Evolutionary conservation across 2,888 invertebrate genomes (phyloP), one percentile per base, ranked within the genome.

Genomic region (Cloeon dipterum): DNA sequence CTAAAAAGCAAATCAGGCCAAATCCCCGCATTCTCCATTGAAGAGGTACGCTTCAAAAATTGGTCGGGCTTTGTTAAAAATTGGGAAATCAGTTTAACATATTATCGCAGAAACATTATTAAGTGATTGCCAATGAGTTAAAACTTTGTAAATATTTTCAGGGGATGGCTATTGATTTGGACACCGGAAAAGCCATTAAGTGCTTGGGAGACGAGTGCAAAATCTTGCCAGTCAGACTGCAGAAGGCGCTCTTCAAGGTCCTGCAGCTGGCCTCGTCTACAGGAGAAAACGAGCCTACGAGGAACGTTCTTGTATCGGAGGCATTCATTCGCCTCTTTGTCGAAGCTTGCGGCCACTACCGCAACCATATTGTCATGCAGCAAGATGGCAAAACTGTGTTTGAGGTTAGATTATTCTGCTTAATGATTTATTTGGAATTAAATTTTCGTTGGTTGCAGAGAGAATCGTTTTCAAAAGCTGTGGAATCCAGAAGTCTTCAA

Each of bases 311-410:
- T 54, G 69, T 82, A 13, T 72, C 75, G 1, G 82, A 85, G 50
- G 75, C 79, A 0, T 81, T 85, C 47, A 54, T 78, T 19, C 58
- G 78, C 39, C 70, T 79, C 48, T 85, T 83, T 50, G 72, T 82
- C 2, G 74, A 78, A 46, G 65, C 74, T 5, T 54, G 79, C 42
- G 77, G 76, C 1, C 74, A 77, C 48, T 79, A 74, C 50, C 59
- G 59, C 34, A 56, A 68, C 52, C 68, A 60, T 51, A 53, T 75
- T 48, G 49, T 62, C 50, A 55, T 55, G 1, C 55, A 57, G 39
- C 54, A 55, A 38, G 56, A 59, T 46, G 58, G 57, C 11, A 48
- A 49, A 35, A 50, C 50, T 40, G 48, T 53, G 10, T 61, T 63
- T 47, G 53, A 58, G 51, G 62, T 62, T 49, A 44, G 34, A 13